phyloP scores from a whole-genome alignment of 1,140 invertebrate genomes.

The Anastrepha obliqua region DNA sequence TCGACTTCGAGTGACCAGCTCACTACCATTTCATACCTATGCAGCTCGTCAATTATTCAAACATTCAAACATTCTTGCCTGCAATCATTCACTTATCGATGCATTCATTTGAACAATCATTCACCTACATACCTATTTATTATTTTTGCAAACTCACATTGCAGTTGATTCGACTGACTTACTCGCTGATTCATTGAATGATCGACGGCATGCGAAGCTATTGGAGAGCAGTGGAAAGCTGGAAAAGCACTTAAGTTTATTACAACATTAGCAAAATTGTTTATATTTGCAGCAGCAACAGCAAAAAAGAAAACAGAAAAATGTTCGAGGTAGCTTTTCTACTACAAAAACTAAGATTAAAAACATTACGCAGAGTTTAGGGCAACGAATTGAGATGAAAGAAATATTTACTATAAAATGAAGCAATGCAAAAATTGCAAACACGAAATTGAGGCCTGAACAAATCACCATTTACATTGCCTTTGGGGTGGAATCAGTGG shows the following conservation, averaged over 20 bases:
- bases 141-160: neutral
- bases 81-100: slow-evolving; percentile 42
- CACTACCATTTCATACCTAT: neutral
- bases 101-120: slow-evolving; percentile 44
- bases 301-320: neutral
- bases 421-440: neutral
- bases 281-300: slow-evolving; percentile 26
- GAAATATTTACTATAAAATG: neutral
- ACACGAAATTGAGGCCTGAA: neutral
- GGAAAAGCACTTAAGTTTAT: slow-evolving; percentile 48
- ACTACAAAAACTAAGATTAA: neutral
- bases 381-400: neutral
- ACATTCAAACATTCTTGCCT: slow-evolving; percentile 39
- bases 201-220: slow-evolving; percentile 13
- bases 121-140: neutral
- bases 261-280: slow-evolving; percentile 49
- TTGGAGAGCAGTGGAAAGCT: neutral
- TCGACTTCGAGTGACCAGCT: neutral
- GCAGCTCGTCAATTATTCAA: slow-evolving; percentile 34
- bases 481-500: neutral
- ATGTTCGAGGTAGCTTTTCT: neutral
- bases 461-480: neutral
- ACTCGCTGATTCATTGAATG: neutral
- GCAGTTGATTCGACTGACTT: neutral
- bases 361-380: neutral